These are phyloP conservation scores for Meriones psammophilus DNA, from an alignment of 2,797 vertebrate genomes.

Conservation along the genomic window DNA sequence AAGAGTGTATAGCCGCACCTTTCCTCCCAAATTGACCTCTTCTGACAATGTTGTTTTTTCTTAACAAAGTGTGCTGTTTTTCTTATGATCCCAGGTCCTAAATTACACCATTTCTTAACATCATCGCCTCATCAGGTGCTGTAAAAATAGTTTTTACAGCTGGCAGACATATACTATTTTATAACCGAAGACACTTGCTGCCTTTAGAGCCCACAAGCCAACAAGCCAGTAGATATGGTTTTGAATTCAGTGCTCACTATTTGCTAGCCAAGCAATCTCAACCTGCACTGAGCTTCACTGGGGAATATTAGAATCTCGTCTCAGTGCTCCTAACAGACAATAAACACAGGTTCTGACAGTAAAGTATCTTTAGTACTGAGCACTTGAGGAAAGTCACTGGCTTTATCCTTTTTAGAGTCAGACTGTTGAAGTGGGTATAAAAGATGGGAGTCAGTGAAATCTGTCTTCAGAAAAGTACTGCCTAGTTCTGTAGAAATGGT, in stretches of 20 bases:
- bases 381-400: slow-evolving; percentile 92
- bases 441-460: slow-evolving; percentile 96
- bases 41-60: slow-evolving; percentile 95
- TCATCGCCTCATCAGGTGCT: slow-evolving; percentile 88
- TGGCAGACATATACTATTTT: slow-evolving; percentile 98
- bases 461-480: slow-evolving; percentile 95
- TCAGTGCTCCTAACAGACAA: slow-evolving; percentile 96
- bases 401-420: slow-evolving; percentile 92
- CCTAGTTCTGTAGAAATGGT: slow-evolving; percentile 94
- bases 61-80: slow-evolving; percentile 88
- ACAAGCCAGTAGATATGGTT: slow-evolving; percentile 84
- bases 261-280: slow-evolving; percentile 93
- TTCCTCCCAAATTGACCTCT: slow-evolving; percentile 98
- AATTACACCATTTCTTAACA: slow-evolving; percentile 88
- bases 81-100: slow-evolving; percentile 88
- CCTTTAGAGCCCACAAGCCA: slow-evolving; percentile 98
- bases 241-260: slow-evolving; percentile 94
- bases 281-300: slow-evolving; percentile 96
- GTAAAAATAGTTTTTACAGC: slow-evolving; percentile 99
- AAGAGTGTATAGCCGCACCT: slow-evolving; percentile 99
- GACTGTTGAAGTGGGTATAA: slow-evolving; percentile 93
- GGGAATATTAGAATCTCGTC: slow-evolving; percentile 93
- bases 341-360: slow-evolving; percentile 94
- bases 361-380: slow-evolving; percentile 91
- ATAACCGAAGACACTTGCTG: slow-evolving; percentile 99